Base-by-base conservation (phyloP, 2,888 invertebrate genomes). In the Trachelus iudaicus region DNA sequence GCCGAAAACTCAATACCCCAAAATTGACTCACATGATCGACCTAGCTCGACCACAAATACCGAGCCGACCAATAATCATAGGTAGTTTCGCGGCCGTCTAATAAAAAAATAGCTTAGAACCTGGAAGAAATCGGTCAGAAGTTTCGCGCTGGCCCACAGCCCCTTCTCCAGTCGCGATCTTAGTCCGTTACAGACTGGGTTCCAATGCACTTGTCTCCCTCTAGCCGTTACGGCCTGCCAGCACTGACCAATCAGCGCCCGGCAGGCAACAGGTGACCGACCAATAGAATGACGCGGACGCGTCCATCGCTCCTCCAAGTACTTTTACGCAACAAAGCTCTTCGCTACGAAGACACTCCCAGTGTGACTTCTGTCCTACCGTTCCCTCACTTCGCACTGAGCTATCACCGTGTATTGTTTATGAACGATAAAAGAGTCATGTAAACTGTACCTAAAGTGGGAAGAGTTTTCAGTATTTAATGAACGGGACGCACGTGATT, bases 211-310 rank as follows among this genome's bases (percentile, higher is more conserved):
- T 87, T 88, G 87, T 86, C 85, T 84, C 82, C 75, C 78, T 79
- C 78, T 81, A 79, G 78, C 82, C 82, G 87, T 87, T 87, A 86
- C 84, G 84, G 84, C 80, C 85, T 83, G 83, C 76, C 80, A 84
- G 81, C 82, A 79, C 79, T 81, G 83, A 77, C 89, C 90, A 90
- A 89, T 89, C 84, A 84, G 79, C 35, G 82, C 76, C 76, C 73
- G 68, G 76, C 76, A 74, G 76, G 89, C 88, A 90, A 90, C 91
- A 91, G 90, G 90, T 91, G 90, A 87, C 79, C 83, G 84, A 80
- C 91, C 91, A 91, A 91, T 91, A 73, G 77, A 75, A 78, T 37
- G 12, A 34, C 77, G 74, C 75, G 76, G 56, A 73, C 82, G 76
- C 85, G 81, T 81, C 81, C 82, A 79, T 83, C 79, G 79, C 82